phyloP scores from a whole-genome alignment of 2,888 invertebrate genomes.

The Peribatodes rhomboidaria region DNA sequence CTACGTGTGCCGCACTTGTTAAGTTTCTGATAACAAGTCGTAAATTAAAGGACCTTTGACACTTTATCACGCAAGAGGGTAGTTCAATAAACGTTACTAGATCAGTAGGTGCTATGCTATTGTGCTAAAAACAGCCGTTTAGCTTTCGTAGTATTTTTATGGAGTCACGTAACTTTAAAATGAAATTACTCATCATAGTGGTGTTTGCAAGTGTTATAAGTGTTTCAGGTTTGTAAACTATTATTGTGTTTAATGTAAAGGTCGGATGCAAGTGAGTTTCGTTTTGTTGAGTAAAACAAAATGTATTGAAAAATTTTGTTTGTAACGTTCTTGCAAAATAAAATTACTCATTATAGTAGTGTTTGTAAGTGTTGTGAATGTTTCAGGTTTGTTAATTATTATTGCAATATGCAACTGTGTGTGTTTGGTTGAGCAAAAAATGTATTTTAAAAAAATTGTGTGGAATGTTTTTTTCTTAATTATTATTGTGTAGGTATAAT shows the following conservation, averaged over 20 bases:
- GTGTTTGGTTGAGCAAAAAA: too few species aligned
- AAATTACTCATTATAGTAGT: too few species aligned
- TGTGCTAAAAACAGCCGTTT: conserved; percentile 9
- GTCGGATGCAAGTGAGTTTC: too few species aligned
- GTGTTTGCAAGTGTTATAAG: conserved; percentile 4
- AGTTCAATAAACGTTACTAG: conserved; percentile 42
- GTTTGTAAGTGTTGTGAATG: too few species aligned
- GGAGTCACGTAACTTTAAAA: neutral
- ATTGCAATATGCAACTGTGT: too few species aligned
- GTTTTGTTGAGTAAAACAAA: too few species aligned
- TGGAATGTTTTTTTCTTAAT: too few species aligned
- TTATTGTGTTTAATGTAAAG: neutral
- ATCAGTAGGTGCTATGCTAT: conserved; percentile 15
- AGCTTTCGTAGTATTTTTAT: neutral
- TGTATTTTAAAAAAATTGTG: too few species aligned
- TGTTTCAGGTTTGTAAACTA: conserved; percentile 31
- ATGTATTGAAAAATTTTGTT: too few species aligned
- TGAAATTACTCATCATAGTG: neutral
- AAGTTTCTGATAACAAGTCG: conserved; percentile 27
- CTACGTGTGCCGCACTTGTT: conserved; percentile 8
- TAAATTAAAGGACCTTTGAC: conserved; percentile 57
- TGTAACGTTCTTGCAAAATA: too few species aligned
- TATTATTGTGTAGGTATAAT: too few species aligned
- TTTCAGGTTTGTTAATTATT: too few species aligned
- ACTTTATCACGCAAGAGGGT: conserved; percentile 57